Base-by-base conservation (phyloP, 2,888 invertebrate species). In the Adineta ricciae region DNA sequence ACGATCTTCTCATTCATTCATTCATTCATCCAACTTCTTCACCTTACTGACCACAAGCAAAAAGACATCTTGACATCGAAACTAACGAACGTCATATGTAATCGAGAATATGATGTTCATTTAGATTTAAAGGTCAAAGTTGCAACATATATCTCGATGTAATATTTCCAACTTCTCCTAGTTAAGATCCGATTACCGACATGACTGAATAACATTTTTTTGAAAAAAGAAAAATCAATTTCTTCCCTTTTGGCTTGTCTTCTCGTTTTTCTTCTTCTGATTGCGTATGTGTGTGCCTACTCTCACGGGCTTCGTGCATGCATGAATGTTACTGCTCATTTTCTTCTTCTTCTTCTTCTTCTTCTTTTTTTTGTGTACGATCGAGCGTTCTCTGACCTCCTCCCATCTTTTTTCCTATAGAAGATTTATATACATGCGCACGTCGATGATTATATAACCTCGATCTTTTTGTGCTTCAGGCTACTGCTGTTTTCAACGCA, bases 321-420 rank as follows among this genome's bases (percentile, higher is more conserved):
- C 64, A 19, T 64, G 64, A 64, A 64, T 64, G 64, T 64, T 64
- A 32, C 64, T 64, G 64, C 64, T 64, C 64, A 64, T 64, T 64
- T 64, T 64, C 8, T 11, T 5, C 11, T n/a, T n/a, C n/a, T n/a
- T n/a, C n/a, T n/a, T n/a, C 64, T 32, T 56, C 9, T 24, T 54
- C 9, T 56, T 56, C 32, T 64, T 64, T 32, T 64, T 64, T 64
- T 64, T 64, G 27, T 64, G 19, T 64, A 64, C 32, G 27, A 64
- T 64, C 32, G 64, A 64, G 27, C 64, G 32, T 64, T 27, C 32
- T 32, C 64, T 64, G 64, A 64, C 64, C 64, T 64, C 64, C 64
- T 64, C 64, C 32, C 64, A 64, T 64, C 64, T 64, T 32, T 64
- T 46, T 46, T 46, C 46, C 19, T 64, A 16, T 64, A 64, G 27